phyloP scores from a whole-genome alignment of 2,113 vertebrate species.

The Neodon shergylaensis region DNA sequence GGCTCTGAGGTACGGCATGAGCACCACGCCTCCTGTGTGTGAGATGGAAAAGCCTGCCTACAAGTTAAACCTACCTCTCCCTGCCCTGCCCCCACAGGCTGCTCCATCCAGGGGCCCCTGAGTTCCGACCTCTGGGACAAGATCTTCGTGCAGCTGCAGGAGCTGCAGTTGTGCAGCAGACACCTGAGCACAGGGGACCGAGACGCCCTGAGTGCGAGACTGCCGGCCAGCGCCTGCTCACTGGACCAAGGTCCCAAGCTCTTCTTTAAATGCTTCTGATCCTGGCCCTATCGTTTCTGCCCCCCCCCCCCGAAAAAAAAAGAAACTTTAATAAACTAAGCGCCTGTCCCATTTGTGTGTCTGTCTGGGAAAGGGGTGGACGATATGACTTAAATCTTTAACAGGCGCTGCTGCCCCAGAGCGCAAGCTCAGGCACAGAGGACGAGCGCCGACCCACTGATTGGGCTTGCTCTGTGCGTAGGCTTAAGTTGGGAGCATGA shows the following conservation, averaged over 20 bases:
- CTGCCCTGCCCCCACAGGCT: constrained; percentile 68
- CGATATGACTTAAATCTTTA: too few species aligned
- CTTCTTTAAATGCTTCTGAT: constrained; percentile 65
- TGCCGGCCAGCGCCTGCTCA: background rate
- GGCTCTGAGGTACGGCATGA: background rate
- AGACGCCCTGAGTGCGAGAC: background rate
- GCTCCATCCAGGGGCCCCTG: constrained; percentile 64
- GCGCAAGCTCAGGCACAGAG: background rate
- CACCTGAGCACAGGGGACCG: constrained; percentile 52
- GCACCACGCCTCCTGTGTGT: too few species aligned
- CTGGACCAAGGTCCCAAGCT: constrained; percentile 48
- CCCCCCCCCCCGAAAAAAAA: accelerated
- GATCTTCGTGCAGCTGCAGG: background rate
- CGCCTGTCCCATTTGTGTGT: background rate
- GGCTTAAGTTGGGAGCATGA: background rate
- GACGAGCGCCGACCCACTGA: background rate
- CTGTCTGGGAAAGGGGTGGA: background rate
- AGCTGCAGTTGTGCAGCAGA: constrained; percentile 73
- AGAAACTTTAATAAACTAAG: constrained; percentile 47
- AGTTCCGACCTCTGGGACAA: constrained; percentile 44
- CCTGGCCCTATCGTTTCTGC: accelerated
- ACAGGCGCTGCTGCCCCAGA: background rate
- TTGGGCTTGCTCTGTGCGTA: background rate
- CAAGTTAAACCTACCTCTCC: background rate
- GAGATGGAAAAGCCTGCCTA: accelerated